These are phyloP conservation scores for Tribolium freemani DNA, from an alignment of 2,888 invertebrate genomes.

Conservation along the genomic window DNA sequence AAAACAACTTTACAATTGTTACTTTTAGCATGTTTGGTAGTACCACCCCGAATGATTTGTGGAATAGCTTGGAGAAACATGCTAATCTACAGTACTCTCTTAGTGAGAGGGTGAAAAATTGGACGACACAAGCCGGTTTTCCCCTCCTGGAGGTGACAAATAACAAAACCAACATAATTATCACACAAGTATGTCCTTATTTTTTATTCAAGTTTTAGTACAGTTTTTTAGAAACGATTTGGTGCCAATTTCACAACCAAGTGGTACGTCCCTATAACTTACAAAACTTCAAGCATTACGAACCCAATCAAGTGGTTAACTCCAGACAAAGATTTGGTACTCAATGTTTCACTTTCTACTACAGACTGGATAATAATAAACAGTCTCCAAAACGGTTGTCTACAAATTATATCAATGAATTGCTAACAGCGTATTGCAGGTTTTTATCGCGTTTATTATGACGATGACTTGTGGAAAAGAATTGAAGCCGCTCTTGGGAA, in stretches of 20 bases:
- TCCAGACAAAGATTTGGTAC: slow-evolving; percentile 35
- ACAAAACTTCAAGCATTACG: slow-evolving; percentile 63
- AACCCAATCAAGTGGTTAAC: slow-evolving; percentile 54
- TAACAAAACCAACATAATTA: slow-evolving; percentile 30
- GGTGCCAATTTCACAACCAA: too few relatives aligned
- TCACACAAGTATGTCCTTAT: slow-evolving; percentile 46
- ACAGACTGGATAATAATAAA: slow-evolving; percentile 39
- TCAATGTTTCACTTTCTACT: background rate
- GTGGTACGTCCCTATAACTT: slow-evolving; percentile 72
- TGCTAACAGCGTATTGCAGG: background rate
- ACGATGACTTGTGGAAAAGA: slow-evolving; percentile 71
- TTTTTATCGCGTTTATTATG: slow-evolving; percentile 72
- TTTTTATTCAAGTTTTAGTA: background rate
- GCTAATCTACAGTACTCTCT: background rate
- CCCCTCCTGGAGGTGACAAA: slow-evolving; percentile 70
- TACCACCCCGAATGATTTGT: background rate
- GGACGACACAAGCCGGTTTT: slow-evolving; percentile 74
- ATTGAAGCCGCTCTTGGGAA: slow-evolving; percentile 58
- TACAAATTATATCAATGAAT: too few relatives aligned
- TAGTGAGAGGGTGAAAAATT: slow-evolving; percentile 68
- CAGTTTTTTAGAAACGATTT: too few relatives aligned
- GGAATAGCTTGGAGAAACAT: slow-evolving; percentile 59
- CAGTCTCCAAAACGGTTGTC: slow-evolving; percentile 12
- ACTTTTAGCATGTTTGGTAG: background rate
- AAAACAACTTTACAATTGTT: too few relatives aligned